phyloP scores from a whole-genome alignment of 2,888 invertebrate genomes.

The Automeris io region DNA sequence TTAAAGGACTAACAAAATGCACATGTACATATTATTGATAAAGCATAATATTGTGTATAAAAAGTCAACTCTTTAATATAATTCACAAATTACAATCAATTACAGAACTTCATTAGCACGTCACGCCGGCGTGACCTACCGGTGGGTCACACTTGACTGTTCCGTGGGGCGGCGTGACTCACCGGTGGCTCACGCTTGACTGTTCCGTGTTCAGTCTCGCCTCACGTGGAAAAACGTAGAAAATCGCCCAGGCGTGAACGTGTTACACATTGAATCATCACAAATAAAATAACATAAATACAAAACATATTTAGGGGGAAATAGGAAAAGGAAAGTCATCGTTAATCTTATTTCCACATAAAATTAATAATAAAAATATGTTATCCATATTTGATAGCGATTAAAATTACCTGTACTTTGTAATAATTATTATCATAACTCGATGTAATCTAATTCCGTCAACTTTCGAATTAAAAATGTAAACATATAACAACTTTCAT shows the following conservation, averaged over 20 bases:
- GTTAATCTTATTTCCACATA: conserved; percentile 58
- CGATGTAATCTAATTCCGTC: conserved; percentile 63
- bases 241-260: too few species aligned
- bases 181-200: too few species aligned
- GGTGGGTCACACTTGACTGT: too few species aligned
- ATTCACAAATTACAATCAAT: conserved; percentile 20
- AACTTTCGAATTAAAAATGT: conserved; percentile 56
- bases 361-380: conserved; percentile 53
- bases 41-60: conserved; percentile 37
- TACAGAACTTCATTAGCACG: conserved; percentile 13
- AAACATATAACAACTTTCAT: conserved; percentile 48
- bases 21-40: conserved; percentile 46
- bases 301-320: conserved; percentile 28
- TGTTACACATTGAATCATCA: too few species aligned
- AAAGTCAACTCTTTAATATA: conserved; percentile 28
- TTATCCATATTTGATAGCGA: conserved; percentile 44
- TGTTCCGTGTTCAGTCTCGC: too few species aligned
- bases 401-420: conserved; percentile 69
- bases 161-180: too few species aligned
- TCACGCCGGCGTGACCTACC: conserved; percentile 17
- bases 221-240: too few species aligned
- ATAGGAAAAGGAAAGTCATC: conserved; percentile 43
- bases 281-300: conserved; percentile 25
- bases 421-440: conserved; percentile 63
- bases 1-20: conserved; percentile 57